Percentiles rank a stretch among this genome's conserved stretches.
Conservation (phyloP, 1,140 invertebrate genomes). For the Dendroctonus valens region DNA sequence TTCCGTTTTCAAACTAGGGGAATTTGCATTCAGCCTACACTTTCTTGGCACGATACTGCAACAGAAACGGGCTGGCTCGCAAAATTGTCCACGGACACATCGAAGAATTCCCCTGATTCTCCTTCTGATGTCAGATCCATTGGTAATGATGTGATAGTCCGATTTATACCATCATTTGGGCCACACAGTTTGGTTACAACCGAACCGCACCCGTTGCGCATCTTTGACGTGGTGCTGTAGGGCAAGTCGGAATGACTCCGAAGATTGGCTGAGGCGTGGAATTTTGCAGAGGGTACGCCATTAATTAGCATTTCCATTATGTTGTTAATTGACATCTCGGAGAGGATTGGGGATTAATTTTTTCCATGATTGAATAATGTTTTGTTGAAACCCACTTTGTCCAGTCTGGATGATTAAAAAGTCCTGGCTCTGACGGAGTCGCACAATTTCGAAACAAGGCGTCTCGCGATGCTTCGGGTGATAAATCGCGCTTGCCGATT, state of each 20-base stretch:
- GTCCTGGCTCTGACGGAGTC: conserved; percentile 93
- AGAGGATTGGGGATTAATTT: conserved; percentile 16
- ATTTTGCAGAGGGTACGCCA: conserved; percentile 99
- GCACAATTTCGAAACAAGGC: conserved; percentile 91
- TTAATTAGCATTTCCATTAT: conserved; percentile 98
- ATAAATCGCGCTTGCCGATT: conserved; percentile 86
- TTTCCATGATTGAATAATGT: neutral
- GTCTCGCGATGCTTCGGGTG: conserved; percentile 94
- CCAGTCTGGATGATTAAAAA: conserved; percentile 97
- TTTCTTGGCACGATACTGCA: conserved; percentile 98
- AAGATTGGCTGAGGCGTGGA: conserved; percentile 94
- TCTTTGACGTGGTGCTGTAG: conserved; percentile 99
- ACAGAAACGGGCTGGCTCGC: conserved; percentile 93
- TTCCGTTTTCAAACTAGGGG: too few relatives aligned
- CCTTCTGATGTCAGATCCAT: conserved; percentile 99
- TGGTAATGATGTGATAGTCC: conserved; percentile 92
- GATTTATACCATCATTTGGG: conserved; percentile 96
- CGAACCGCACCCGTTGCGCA: conserved; percentile 95
- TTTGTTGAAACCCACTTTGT: conserved; percentile 73
- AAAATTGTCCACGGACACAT: conserved; percentile 99
- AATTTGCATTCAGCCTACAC: conserved; percentile 64
- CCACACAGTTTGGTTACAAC: conserved; percentile 95
- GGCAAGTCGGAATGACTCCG: conserved; percentile 96
- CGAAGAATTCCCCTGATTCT: conserved; percentile 99
- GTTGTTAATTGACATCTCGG: conserved; percentile 95